Evolutionary conservation across 92 coral and sea anemone genomes (phyloP).

Genomic region (Paragorgia papillata): DNA sequence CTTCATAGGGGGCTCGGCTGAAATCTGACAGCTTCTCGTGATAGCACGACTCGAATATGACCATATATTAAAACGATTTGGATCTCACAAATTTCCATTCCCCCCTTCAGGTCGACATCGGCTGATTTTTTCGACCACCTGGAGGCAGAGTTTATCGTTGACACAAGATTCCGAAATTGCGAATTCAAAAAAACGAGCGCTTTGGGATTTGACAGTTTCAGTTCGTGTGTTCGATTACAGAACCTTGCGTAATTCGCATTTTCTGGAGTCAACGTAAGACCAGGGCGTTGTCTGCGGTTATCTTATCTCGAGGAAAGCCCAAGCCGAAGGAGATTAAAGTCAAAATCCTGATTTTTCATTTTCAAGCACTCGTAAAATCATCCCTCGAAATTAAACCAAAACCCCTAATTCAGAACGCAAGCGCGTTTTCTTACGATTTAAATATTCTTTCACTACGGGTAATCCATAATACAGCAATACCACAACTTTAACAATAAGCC

Average conservation of each 20-base stretch:
- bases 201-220: no score
- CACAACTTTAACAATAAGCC: no score
- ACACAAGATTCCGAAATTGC: background rate
- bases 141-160: no score
- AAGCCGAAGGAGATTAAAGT: background rate
- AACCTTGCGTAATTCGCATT: background rate
- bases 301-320: background rate
- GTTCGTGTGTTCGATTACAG: background rate
- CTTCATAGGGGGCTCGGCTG: background rate
- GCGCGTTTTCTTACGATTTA: no score
- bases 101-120: no score
- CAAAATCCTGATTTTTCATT: slow-evolving; percentile 9
- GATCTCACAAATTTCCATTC: no score
- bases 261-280: background rate
- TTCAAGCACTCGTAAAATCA: background rate
- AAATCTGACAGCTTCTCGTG: background rate
- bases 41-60: background rate
- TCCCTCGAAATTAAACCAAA: background rate
- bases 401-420: no score
- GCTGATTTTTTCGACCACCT: no score
- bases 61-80: background rate
- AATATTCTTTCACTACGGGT: background rate
- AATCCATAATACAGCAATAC: no score
- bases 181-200: no score
- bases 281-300: background rate